Conservation (phyloP, 2,888 invertebrate species). For the Thymelicus lineola region DNA sequence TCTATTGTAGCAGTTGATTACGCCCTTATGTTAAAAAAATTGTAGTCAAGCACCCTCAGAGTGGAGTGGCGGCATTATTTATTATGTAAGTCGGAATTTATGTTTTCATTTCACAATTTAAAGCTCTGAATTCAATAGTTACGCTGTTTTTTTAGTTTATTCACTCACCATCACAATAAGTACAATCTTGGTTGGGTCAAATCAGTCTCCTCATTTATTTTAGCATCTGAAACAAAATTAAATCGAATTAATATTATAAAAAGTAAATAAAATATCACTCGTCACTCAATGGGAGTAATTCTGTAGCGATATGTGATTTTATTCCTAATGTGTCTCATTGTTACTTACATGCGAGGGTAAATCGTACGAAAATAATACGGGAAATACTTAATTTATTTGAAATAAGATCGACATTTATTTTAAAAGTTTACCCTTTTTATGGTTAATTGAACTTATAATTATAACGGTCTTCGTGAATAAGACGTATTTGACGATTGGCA, state of each 20-base stretch:
- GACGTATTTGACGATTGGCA: no score
- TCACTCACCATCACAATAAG: slow-evolving; percentile 59
- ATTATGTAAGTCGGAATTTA: slow-evolving; percentile 9
- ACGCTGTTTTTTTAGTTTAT: slow-evolving; percentile 10
- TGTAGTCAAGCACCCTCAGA: slow-evolving; percentile 6
- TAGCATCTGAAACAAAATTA: slow-evolving; percentile 57
- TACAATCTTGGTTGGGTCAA: slow-evolving; percentile 44
- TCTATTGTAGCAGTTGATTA: slow-evolving; percentile 26
- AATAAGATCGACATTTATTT: no score
- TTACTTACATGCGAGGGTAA: no score
- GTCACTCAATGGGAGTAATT: not conserved
- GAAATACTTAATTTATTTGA: no score
- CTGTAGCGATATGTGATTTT: no score
- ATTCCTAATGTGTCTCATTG: no score
- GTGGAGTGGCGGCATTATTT: slow-evolving; percentile 19
- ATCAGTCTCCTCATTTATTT: slow-evolving; percentile 46
- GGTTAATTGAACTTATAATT: no score
- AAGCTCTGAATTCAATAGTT: not conserved
- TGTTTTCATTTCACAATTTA: slow-evolving; percentile 4
- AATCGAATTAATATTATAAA: slow-evolving; percentile 14
- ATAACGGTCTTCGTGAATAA: no score
- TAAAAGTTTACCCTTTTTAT: no score
- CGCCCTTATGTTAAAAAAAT: slow-evolving; percentile 21
- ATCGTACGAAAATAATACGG: no score
- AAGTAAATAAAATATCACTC: not conserved